Evolutionary conservation across 2,888 invertebrate species (phyloP), one percentile per base, ranked within the genome.

Genomic region (Sussaba pulchella): DNA sequence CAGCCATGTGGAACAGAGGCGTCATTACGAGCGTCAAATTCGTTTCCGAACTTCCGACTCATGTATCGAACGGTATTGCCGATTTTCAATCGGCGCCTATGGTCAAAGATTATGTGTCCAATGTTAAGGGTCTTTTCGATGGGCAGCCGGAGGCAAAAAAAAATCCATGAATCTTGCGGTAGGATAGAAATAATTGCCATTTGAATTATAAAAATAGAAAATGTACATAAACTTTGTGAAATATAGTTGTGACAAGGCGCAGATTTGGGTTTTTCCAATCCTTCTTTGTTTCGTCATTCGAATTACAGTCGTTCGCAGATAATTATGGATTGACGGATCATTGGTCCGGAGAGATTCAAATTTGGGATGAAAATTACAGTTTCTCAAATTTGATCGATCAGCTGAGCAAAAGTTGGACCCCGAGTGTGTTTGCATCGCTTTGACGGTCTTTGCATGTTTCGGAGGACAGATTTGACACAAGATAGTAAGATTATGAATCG

Each of bases 1-100:
- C 80, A 76, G 77, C 80, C 3, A 86, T 81, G 26, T 91, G 90
- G 89, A 91, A 91, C 73, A 85, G 75, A 10, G 87, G 88, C n/a
- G 89, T 91, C 57, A 85, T 85, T 57, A 72, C 67, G 0, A 87
- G 87, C 43, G 81, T 89, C 19, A 81, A 87, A 82, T 90, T 87
- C 47, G 8, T 89, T 0, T 83, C 88, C 0, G 83, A 90, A 24
- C 64, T 88, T 50, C 90, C 91, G 10, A 80, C 54, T 0, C 85
- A 89, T 45, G 52, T 86, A n/a, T 79, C 82, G 1, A 86, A 86
- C 54, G 88, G 87, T 12, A 72, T 85, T 26, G 82, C 70, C 31
- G 81, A 76, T 5, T n/a, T 85, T 9, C 75, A 69, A 31, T 78
- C 83, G 6, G 57, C 52, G 21, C 47, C 83, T 21, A 45, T 47